phyloP scores from a whole-genome alignment of 2,888 invertebrate species.

The Hirtodrosophila duncani region DNA sequence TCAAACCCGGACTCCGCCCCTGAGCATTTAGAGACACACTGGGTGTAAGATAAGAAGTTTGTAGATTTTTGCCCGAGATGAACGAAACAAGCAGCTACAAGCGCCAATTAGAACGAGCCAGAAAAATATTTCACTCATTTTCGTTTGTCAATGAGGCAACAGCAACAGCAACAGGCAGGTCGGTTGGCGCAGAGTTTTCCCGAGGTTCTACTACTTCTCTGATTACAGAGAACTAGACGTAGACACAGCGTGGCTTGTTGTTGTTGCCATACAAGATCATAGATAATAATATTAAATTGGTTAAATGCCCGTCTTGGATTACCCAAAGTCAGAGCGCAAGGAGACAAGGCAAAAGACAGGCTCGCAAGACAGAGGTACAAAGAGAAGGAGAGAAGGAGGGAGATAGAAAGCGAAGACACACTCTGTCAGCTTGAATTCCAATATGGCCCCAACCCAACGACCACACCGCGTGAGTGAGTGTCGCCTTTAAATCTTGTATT shows the following conservation, averaged over 20 bases:
- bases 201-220: conserved; percentile 41
- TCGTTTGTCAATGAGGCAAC: conserved; percentile 34
- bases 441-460: conserved; percentile 40
- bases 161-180: conserved; percentile 24
- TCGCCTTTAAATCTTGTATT: conserved; percentile 7
- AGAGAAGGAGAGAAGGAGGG: neutral
- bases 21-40: conserved; percentile 54
- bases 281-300: conserved; percentile 72
- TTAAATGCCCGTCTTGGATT: conserved; percentile 70
- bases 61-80: conserved; percentile 60
- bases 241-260: conserved; percentile 10
- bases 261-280: conserved; percentile 58
- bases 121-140: conserved; percentile 49
- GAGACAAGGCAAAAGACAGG: conserved; percentile 35
- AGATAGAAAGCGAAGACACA: conserved; percentile 14
- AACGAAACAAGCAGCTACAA: conserved; percentile 52
- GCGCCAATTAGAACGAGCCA: conserved; percentile 65
- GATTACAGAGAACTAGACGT: conserved; percentile 55
- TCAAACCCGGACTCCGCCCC: no score
- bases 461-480: conserved; percentile 39
- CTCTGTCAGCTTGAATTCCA: conserved; percentile 31
- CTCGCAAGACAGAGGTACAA: conserved; percentile 28
- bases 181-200: conserved; percentile 7
- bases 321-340: conserved; percentile 44
- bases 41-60: conserved; percentile 60